Conservation (phyloP, 1,140 invertebrate genomes). For the Neodiprion virginianus region DNA sequence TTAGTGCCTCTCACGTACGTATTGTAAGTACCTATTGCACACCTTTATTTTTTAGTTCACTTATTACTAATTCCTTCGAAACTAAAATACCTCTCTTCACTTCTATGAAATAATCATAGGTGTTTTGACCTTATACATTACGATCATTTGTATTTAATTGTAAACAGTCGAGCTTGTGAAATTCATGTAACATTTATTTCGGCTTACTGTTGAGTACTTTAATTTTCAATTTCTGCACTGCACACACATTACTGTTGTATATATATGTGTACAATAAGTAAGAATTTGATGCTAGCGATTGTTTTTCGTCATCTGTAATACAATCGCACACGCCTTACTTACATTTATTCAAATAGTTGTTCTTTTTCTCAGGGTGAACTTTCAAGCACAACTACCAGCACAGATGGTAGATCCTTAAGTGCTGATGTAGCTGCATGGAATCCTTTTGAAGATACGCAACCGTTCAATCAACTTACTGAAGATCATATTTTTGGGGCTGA, state of each 20-base stretch:
- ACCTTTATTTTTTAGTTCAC: conserved; percentile 44
- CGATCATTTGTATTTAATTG: too few relatives aligned
- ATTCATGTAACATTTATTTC: neutral
- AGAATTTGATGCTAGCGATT: too few relatives aligned
- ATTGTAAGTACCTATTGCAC: conserved; percentile 62
- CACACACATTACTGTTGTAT: conserved; percentile 12
- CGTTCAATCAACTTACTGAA: conserved; percentile 80
- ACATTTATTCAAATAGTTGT: neutral
- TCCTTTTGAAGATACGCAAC: conserved; percentile 77
- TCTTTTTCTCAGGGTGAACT: conserved; percentile 54
- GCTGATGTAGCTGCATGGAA: conserved; percentile 78
- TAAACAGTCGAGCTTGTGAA: neutral
- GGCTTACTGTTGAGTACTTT: neutral
- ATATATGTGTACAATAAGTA: neutral
- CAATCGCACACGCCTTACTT: neutral
- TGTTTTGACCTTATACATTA: too few relatives aligned
- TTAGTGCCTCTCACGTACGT: conserved; percentile 61
- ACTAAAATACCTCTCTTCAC: neutral
- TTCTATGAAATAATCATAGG: too few relatives aligned
- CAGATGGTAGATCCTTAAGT: conserved; percentile 66
- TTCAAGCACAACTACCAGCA: conserved; percentile 54
- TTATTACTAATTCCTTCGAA: neutral
- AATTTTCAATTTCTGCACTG: conserved; percentile 30
- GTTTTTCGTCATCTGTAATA: neutral
- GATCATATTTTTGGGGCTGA: conserved; percentile 87